Base-by-base conservation (phyloP, 2,113 vertebrate species). In the Scophthalmus maximus region DNA sequence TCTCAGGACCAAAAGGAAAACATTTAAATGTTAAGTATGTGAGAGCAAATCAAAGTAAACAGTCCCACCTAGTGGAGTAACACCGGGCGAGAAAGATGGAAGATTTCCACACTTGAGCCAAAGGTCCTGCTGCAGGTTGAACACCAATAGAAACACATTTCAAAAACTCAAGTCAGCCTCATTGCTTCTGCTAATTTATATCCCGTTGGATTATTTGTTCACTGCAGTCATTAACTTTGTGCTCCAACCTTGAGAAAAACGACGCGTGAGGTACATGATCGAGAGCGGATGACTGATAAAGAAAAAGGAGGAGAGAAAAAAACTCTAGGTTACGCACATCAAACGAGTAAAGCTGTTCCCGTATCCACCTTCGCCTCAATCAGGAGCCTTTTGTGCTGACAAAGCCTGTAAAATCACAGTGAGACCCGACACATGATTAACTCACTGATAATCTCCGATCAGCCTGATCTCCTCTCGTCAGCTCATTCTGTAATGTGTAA, bases 21-120 rank as follows among this genome's bases (percentile, higher is more conserved):
- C 20, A 5, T 22, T 4, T 1, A 47, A 9, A 38, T 38, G 36
- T 25, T 8, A 18, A 47, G 12, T 12, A n/a, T 27, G 55, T 69
- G 64, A 23, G 18, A 27, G 55, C 66, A 67, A 47, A n/a, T 42
- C 30, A 70, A 47, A 84, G 77, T 26, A 67, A 83, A 88, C 38
- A 86, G 78, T 70, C 32, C 88, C 90, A 89, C 80, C 91, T 93
- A 89, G 91, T 89, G 91, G 87, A 68, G 27, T 5, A 42, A 40
- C 3, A 42, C 15, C 32, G 50, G 40, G 12, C 32, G 51, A 42
- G 10, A 50, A 46, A 44, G 8, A n/a, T 18, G 10, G n/a, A 6
- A 32, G 23, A 49, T 27, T 18, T 17, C 11, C n/a, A 27, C 11
- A 40, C 32, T 8, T 38, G 5, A 32, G 51, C 20, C 22, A 18